Evolutionary conservation across 2,113 vertebrate species (phyloP).

Genomic region (Progne subis): DNA sequence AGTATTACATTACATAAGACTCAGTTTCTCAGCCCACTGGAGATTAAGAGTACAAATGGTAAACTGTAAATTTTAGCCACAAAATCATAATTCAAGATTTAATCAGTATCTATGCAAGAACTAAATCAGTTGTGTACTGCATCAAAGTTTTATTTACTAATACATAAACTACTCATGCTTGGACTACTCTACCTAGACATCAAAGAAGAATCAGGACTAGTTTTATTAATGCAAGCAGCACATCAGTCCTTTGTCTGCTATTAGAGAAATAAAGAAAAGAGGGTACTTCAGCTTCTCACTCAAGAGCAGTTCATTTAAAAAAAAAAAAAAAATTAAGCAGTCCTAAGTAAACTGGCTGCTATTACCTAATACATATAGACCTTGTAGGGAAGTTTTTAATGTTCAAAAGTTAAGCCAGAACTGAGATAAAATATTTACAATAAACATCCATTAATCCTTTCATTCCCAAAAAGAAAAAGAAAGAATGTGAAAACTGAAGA

Average conservation of each 20-base stretch:
- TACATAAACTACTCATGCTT: background rate
- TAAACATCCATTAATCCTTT: background rate
- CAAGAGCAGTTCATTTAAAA: background rate
- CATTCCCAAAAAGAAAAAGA: background rate
- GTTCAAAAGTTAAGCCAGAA: background rate
- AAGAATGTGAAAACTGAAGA: background rate
- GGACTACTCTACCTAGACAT: background rate
- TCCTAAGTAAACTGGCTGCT: background rate
- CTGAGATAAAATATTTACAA: background rate
- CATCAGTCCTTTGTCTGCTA: background rate
- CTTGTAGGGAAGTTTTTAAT: background rate
- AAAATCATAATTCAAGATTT: background rate
- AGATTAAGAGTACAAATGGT: background rate
- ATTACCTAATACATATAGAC: background rate
- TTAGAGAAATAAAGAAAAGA: background rate
- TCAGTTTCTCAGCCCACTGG: background rate
- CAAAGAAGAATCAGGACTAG: background rate
- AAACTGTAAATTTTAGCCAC: background rate
- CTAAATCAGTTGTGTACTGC: background rate
- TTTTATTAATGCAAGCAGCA: background rate
- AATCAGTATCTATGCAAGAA: background rate
- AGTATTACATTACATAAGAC: background rate
- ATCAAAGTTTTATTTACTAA: background rate
- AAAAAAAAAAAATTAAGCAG: background rate
- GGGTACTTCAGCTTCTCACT: background rate